A percentile compares a stretch with the other conserved stretches of the same genome.
Evolutionary conservation across 2,888 invertebrate genomes (phyloP).

Genomic region (Formica aserva): DNA sequence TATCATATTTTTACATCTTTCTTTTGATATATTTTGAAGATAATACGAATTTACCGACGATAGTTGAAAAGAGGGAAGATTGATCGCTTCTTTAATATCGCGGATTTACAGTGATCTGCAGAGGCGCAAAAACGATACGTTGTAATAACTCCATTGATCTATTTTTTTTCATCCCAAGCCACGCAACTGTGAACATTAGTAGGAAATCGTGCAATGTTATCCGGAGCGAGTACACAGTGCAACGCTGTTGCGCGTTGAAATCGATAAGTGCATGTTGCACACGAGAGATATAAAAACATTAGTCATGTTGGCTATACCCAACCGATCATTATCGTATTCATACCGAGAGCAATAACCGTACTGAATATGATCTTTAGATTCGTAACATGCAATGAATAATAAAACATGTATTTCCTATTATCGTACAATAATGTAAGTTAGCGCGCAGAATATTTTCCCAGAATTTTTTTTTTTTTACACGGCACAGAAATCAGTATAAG

Average conservation of each 20-base stretch:
- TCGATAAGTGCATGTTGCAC: constrained; percentile 43
- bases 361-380: constrained; percentile 38
- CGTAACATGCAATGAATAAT: constrained; percentile 27
- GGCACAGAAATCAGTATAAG: background rate
- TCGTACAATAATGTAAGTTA: constrained; percentile 1
- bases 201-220: constrained; percentile 34
- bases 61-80: constrained; percentile 4
- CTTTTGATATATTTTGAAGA: background rate
- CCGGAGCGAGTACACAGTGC: background rate
- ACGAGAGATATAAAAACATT: constrained; percentile 41
- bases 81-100: constrained; percentile 48
- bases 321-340: constrained; percentile 42
- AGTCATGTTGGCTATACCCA: background rate
- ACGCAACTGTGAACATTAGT: constrained; percentile 35
- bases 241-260: constrained; percentile 50
- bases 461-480: background rate
- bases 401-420: background rate
- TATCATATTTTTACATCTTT: background rate
- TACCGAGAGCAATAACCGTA: constrained; percentile 29
- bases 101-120: constrained; percentile 16
- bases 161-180: constrained; percentile 12
- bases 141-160: constrained; percentile 43
- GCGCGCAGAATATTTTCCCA: background rate
- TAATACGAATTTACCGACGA: constrained; percentile 13
- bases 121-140: constrained; percentile 27